Evolutionary conservation across 2,113 vertebrate genomes (phyloP).

Genomic region (Indri indri): DNA sequence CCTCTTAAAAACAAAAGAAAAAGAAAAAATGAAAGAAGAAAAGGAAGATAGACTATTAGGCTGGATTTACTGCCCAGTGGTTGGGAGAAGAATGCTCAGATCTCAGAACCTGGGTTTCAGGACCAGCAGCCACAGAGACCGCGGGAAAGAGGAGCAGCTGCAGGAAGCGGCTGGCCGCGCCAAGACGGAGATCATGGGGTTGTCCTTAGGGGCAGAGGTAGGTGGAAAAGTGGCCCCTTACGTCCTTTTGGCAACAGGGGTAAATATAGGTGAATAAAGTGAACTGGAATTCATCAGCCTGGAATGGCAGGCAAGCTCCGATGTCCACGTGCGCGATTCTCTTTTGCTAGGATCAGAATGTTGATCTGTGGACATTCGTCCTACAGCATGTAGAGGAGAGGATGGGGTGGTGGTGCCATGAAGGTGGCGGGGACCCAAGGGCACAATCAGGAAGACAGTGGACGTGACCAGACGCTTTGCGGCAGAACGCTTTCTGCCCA

Average conservation of each 20-base stretch:
- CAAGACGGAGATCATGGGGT: not conserved
- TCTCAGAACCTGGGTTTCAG: not conserved
- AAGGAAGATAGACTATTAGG: not conserved
- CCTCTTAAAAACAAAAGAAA: no score
- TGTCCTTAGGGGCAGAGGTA: not conserved
- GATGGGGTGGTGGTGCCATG: not conserved
- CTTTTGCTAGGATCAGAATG: not conserved
- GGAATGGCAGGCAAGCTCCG: not conserved
- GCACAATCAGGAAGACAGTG: not conserved
- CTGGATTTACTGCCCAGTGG: not conserved
- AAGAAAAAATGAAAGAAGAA: not conserved
- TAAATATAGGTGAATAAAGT: not conserved
- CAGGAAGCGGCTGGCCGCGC: not conserved
- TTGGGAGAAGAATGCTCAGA: not conserved
- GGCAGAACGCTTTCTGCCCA: not conserved
- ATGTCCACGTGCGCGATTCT: rapidly evolving
- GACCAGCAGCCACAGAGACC: not conserved
- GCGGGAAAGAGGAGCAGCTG: not conserved
- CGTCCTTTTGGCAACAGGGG: not conserved
- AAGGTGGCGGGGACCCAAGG: not conserved
- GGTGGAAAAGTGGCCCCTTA: not conserved
- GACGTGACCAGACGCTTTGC: rapidly evolving
- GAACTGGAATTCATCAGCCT: not conserved
- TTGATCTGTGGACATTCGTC: not conserved
- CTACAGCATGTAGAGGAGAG: not conserved